phyloP scores from a whole-genome alignment of 2,888 invertebrate genomes.

The Pandemis cinnamomeana region DNA sequence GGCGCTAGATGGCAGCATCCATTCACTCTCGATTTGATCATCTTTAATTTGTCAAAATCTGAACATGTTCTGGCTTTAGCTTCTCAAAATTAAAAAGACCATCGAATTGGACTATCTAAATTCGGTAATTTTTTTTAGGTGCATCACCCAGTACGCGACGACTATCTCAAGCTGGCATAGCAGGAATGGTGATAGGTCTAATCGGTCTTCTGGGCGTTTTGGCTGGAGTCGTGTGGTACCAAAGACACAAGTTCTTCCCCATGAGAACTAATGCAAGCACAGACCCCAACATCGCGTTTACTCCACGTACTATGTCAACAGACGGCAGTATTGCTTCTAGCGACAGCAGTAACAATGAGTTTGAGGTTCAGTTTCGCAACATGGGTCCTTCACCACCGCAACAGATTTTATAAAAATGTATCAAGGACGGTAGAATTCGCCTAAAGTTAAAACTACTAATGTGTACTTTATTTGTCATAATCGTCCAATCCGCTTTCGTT shows the following conservation, averaged over 20 bases:
- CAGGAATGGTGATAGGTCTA: constrained; percentile 61
- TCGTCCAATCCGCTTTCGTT: no score
- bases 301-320: constrained; percentile 10
- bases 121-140: constrained; percentile 38
- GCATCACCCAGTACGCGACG: constrained; percentile 6
- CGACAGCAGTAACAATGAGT: background rate
- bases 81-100: no score
- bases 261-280: background rate
- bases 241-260: constrained; percentile 34
- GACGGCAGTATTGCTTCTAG: background rate
- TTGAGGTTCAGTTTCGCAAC: constrained; percentile 9
- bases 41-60: no score
- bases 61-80: no score
- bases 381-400: background rate
- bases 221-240: constrained; percentile 56
- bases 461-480: no score
- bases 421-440: no score
- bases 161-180: constrained; percentile 59
- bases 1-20: no score
- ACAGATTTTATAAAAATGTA: background rate
- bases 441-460: no score
- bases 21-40: no score
- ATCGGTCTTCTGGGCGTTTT: constrained; percentile 52
- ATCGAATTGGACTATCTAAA: no score
- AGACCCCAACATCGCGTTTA: background rate